Evolutionary conservation across 1,140 invertebrate genomes (phyloP), one percentile per base, ranked within the genome.

Genomic region (Drosophila pseudoananassae): DNA sequence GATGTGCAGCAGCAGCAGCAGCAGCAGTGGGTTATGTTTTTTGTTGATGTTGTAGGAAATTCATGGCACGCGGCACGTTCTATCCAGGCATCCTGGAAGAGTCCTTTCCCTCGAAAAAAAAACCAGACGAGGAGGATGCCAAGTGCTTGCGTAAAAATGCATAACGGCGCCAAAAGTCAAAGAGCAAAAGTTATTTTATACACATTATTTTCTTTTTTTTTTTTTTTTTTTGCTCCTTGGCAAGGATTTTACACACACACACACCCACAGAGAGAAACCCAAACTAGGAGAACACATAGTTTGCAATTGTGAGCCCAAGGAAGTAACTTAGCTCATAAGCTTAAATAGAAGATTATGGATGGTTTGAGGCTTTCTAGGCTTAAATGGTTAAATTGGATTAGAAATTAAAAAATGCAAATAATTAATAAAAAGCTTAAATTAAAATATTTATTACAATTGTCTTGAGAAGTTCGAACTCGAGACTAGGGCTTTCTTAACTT

Each of bases 111-210:
- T 10, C 6, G 23, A 46, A 46, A 46, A 20, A 46, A 46, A 12
- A 20, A 15, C 6, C 14, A n/a, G 12, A 14, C 12, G 5, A 29
- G 7, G 59, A 52, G 73, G 47, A 68, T 61, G 79, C 40, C 73
- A 73, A 73, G 68, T 78, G 55, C 61, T 64, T 76, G 78, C 72
- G 78, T 79, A 71, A 80, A 80, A 81, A 80, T 85, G 81, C 82
- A 81, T 77, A 74, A 85, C 77, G 68, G 76, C 54, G 75, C 64
- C 57, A 80, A 87, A 81, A 85, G 82, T 82, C 82, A 87, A 87
- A 84, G 74, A 56, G 47, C 61, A 71, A 82, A 85, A 87, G 82
- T 85, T 87, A 82, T 77, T 84, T 85, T 77, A 85, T 73, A 69
- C 54, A 76, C 51, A 61, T 69, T 84, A 77, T 84, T 77, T 81